These are phyloP conservation scores for Ivindomyrus marchei DNA, from an alignment of 2,113 vertebrate species.

Conservation along the genomic window DNA sequence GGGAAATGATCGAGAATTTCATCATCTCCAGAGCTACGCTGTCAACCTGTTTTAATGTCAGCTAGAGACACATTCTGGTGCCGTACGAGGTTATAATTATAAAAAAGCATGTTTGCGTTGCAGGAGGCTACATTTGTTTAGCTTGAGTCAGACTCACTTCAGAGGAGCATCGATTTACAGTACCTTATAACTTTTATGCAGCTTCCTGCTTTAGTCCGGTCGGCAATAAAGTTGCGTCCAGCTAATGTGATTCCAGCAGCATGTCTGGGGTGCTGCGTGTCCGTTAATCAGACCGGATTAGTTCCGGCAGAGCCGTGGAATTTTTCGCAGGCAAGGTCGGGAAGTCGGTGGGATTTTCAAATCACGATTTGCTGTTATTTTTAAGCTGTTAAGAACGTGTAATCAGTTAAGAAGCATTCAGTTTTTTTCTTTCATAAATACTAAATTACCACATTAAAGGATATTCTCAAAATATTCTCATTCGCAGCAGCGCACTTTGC, in stretches of 20 bases:
- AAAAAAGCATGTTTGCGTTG: not conserved
- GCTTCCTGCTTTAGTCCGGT: not conserved
- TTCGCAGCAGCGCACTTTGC: not conserved
- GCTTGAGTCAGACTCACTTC: not conserved
- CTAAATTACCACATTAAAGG: not conserved
- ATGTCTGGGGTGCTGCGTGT: not conserved
- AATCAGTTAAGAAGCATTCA: constrained; percentile 6
- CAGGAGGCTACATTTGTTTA: constrained; percentile 1
- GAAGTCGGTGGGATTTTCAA: constrained; percentile 12
- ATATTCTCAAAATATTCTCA: not conserved
- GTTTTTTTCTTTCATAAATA: not conserved
- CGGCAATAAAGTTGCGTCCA: not conserved
- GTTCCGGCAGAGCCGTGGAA: not conserved
- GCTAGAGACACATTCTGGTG: not conserved
- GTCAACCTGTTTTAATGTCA: not conserved
- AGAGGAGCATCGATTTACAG: not conserved
- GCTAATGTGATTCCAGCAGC: not conserved
- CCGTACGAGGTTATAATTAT: not conserved
- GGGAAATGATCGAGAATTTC: not conserved
- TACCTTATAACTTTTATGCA: not conserved
- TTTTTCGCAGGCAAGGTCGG: constrained; percentile 3
- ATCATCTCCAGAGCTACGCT: not conserved
- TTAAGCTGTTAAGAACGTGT: not conserved
- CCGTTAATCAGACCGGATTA: constrained; percentile 11
- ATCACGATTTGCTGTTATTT: not conserved